A percentile compares a stretch with the other conserved stretches of the same genome.
phyloP scores from a whole-genome alignment of 2,888 invertebrate species.

The Holacanthella duospinosa region DNA sequence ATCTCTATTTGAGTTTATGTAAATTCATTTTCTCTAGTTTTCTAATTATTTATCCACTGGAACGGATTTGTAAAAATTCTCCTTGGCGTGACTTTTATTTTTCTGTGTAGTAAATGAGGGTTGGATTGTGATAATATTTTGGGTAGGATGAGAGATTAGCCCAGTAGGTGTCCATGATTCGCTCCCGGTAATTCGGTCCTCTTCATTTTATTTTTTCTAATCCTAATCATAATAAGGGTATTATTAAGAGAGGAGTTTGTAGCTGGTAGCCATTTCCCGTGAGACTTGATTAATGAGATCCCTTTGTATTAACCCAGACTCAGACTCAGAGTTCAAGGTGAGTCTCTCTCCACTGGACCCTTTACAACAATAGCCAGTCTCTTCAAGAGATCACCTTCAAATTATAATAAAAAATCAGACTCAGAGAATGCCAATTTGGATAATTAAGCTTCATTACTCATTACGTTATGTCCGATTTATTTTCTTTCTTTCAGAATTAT shows the following conservation, averaged over 20 bases:
- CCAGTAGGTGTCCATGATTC: neutral
- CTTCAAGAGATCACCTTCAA: too few relatives aligned
- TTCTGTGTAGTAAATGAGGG: neutral
- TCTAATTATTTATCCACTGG: too few relatives aligned
- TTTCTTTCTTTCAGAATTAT: neutral
- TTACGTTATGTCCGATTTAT: neutral
- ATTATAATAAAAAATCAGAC: neutral
- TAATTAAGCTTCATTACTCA: constrained; percentile 17
- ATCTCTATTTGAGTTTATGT: too few relatives aligned
- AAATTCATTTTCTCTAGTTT: too few relatives aligned
- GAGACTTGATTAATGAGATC: constrained; percentile 11
- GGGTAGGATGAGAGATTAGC: neutral
- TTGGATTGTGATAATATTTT: neutral
- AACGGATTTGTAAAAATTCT: too few relatives aligned
- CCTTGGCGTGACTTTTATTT: neutral
- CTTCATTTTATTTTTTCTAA: neutral
- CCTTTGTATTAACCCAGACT: constrained; percentile 14
- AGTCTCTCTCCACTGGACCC: neutral
- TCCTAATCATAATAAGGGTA: neutral
- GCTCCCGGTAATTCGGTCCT: neutral
- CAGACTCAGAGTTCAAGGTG: constrained; percentile 10
- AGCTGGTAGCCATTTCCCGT: neutral
- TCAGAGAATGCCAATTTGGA: constrained; percentile 17
- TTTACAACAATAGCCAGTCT: too few relatives aligned
- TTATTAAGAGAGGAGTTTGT: neutral